Evolutionary conservation across 2,113 vertebrate genomes (phyloP).

Genomic region (Channa maculata): DNA sequence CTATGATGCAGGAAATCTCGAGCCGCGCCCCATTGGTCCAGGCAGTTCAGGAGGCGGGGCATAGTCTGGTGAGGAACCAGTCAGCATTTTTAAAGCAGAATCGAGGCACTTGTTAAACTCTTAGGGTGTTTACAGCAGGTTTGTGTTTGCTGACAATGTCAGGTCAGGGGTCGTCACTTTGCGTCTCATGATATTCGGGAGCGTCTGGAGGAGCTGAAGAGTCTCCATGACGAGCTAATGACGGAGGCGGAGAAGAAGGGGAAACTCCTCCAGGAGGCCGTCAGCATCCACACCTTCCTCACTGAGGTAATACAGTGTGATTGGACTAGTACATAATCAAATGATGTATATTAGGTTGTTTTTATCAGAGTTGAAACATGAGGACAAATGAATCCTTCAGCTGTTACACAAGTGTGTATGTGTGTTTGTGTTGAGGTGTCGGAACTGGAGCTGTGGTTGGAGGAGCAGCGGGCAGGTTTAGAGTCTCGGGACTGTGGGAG

Average conservation of each 20-base stretch:
- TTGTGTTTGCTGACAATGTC: neutral
- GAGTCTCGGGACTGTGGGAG: conserved; percentile 85
- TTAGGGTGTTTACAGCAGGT: no score
- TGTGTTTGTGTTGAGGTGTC: conserved; percentile 78
- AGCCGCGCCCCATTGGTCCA: conserved; percentile 82
- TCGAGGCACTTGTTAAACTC: no score
- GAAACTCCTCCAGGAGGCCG: conserved; percentile 82
- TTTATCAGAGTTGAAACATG: no score
- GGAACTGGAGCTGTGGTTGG: conserved; percentile 88
- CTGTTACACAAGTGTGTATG: neutral
- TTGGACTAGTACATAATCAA: no score
- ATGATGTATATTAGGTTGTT: no score
- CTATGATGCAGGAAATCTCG: conserved; percentile 86
- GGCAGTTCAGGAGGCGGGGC: conserved; percentile 86
- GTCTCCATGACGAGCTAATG: conserved; percentile 78
- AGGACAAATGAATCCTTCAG: no score
- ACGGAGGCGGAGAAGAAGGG: conserved; percentile 77
- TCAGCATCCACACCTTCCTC: conserved; percentile 85
- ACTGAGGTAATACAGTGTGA: conserved; percentile 80
- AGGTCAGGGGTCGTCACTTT: conserved; percentile 83
- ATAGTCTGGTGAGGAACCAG: conserved; percentile 77
- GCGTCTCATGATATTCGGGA: conserved; percentile 83
- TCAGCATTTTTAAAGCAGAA: no score
- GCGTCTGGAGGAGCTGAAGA: conserved; percentile 83
- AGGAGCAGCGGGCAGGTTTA: conserved; percentile 79